Evolutionary conservation across 92 coral and sea anemone species (phyloP), one percentile per base, ranked within the genome.

Genomic region (Palythoa caribaeorum): DNA sequence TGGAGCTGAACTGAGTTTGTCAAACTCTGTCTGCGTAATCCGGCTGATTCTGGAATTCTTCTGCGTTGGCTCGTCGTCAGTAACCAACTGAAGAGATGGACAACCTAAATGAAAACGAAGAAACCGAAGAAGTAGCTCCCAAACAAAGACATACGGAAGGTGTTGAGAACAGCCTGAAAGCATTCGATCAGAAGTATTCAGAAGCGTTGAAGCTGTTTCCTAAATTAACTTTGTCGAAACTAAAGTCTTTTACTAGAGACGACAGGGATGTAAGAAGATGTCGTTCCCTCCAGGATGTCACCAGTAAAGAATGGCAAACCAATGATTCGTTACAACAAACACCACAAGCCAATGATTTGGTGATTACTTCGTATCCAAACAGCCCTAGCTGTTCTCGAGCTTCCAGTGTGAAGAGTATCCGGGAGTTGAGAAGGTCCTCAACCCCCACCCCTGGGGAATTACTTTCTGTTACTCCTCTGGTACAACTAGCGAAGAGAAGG

Each of bases 391-490:
- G 47, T 52, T 71, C 76, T 20, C 59, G 86, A 50, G 60, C 60
- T 19, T 15, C 60, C 57, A 35, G 50, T 20, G 35, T 62, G 21
- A 81, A 81, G 76, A 48, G n/a, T 6, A 81, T 65, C 59, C 86
- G 76, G 35, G 86, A 65, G 16, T 44, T 81, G 15, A 71, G 86
- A 81, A 47, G 86, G 62, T 81, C 86, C 5, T 81, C 86, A 1
- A 81, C 86, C 19, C 86, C 86, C 76, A 81, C 76, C 48, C 86
- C 86, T 44, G 37, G 50, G 28, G 86, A 81, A 51, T 63, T 81
- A 48, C 74, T 81, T 21, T 68, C 86, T 16, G 86, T 81, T 48
- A 81, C 86, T 13, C 86, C 86, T 63, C 60, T 81, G 63, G 28
- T 81, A 48, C 76, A 81, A 11, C 35, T 65, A 20, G 86, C 86